These are phyloP conservation scores for Pipa parva DNA, from an alignment of 2,113 vertebrate species.

Conservation along the genomic window DNA sequence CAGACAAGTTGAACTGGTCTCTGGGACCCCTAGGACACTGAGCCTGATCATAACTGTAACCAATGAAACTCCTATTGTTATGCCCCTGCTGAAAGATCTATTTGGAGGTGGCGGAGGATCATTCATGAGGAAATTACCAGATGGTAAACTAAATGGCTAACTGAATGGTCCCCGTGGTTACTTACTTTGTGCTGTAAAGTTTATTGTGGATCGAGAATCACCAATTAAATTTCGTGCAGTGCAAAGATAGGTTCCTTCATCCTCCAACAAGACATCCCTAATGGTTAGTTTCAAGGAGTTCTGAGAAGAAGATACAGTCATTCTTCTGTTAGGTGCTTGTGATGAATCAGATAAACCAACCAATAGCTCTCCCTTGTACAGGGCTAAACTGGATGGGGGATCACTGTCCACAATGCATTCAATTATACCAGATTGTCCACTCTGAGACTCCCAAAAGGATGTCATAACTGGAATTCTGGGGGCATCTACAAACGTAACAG, in stretches of 20 bases:
- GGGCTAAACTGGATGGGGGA: slow-evolving; percentile 49
- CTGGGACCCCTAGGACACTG: no score
- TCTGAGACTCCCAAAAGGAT: slow-evolving; percentile 48
- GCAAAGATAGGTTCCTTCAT: slow-evolving; percentile 20
- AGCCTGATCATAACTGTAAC: no score
- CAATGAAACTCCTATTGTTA: no score
- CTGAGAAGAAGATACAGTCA: slow-evolving; percentile 5
- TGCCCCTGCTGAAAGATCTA: no score
- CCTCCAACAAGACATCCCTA: slow-evolving; percentile 15
- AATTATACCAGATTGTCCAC: slow-evolving; percentile 44
- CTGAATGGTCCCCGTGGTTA: no score
- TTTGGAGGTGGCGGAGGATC: no score
- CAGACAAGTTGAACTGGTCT: no score
- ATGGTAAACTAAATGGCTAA: no score
- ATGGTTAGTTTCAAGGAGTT: slow-evolving; percentile 28
- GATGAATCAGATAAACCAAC: slow-evolving; percentile 46
- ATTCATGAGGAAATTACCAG: no score
- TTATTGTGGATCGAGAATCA: slow-evolving; percentile 7
- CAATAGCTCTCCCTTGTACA: slow-evolving; percentile 36
- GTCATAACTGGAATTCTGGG: slow-evolving; percentile 47
- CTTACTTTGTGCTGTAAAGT: slow-evolving; percentile 32
- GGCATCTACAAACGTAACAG: slow-evolving; percentile 50
- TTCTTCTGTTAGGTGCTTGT: accelerated
- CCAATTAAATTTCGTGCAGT: slow-evolving; percentile 2
- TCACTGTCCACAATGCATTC: slow-evolving; percentile 58